A percentile compares a stretch with the other conserved stretches of the same genome.
Conservation (phyloP, 1,140 invertebrate genomes). For the Homalodisca vitripennis region DNA sequence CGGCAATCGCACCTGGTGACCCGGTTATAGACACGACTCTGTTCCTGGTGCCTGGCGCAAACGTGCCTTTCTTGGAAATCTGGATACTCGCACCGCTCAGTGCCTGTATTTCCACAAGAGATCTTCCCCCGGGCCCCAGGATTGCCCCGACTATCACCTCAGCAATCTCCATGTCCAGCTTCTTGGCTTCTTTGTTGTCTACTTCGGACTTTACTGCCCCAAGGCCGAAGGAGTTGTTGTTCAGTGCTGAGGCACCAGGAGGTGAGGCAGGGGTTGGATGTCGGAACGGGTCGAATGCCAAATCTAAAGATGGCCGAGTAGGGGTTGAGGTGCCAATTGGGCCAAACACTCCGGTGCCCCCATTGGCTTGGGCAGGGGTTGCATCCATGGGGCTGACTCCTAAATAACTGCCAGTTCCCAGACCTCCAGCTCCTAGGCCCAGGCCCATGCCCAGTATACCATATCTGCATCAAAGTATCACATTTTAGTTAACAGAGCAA, state of each 20-base stretch:
- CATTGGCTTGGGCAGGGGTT: constrained; percentile 57
- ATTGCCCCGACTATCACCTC: constrained; percentile 96
- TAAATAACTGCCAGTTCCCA: constrained; percentile 30
- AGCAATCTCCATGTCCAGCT: constrained; percentile 87
- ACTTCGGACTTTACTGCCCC: constrained; percentile 35
- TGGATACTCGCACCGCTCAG: constrained; percentile 95
- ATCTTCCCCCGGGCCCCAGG: constrained; percentile 91
- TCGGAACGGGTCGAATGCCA: constrained; percentile 68
- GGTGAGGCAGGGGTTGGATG: constrained; percentile 65
- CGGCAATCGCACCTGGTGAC: constrained; percentile 79
- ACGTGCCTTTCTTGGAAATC: constrained; percentile 98
- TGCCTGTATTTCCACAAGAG: constrained; percentile 95
- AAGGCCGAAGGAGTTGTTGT: constrained; percentile 71
- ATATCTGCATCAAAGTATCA: constrained; percentile 51
- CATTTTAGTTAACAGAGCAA: not conserved
- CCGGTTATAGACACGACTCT: constrained; percentile 95
- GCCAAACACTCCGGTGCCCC: constrained; percentile 68
- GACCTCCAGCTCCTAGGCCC: constrained; percentile 60
- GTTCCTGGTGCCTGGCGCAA: constrained; percentile 94
- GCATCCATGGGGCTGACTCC: constrained; percentile 59
- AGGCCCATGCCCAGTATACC: constrained; percentile 90
- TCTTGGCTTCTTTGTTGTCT: constrained; percentile 32
- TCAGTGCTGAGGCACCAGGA: constrained; percentile 56
- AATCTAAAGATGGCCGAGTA: constrained; percentile 44
- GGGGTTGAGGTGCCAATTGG: constrained; percentile 65